Evolutionary conservation across 2,888 invertebrate species (phyloP).

Genomic region (Helicoverpa assulta): DNA sequence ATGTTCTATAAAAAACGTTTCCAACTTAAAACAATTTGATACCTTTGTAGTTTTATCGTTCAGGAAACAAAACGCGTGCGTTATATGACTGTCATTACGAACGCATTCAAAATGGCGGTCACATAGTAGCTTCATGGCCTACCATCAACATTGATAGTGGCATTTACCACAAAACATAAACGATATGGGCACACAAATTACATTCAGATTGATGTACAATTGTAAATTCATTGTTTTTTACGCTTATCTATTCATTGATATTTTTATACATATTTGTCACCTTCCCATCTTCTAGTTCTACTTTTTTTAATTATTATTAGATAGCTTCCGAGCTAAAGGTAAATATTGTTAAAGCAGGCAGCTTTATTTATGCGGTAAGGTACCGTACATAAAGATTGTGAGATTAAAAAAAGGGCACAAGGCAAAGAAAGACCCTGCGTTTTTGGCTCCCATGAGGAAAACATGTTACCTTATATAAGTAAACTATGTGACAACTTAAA

Average conservation of each 20-base stretch:
- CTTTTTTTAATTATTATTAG: neutral
- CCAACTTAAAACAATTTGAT: conserved; percentile 5
- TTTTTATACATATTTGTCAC: too few relatives aligned
- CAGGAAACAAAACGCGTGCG: conserved; percentile 27
- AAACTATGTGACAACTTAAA: conserved; percentile 43
- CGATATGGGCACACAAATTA: conserved; percentile 13
- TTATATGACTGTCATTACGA: conserved; percentile 25
- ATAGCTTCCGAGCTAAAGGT: too few relatives aligned
- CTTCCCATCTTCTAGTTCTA: neutral
- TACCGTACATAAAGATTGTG: conserved; percentile 8
- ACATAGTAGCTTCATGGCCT: conserved; percentile 34
- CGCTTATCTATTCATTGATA: too few relatives aligned
- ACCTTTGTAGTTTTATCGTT: neutral
- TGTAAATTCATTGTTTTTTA: too few relatives aligned
- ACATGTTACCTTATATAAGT: conserved; percentile 32
- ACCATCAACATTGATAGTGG: conserved; percentile 41
- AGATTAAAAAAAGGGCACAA: conserved; percentile 19
- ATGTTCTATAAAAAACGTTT: neutral
- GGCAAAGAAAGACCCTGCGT: conserved; percentile 10
- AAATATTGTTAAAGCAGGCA: neutral
- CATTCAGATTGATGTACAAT: conserved; percentile 2
- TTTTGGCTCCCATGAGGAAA: conserved; percentile 25
- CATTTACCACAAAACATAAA: conserved; percentile 33
- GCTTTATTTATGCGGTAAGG: conserved; percentile 7
- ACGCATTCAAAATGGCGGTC: conserved; percentile 34